phyloP scores from a whole-genome alignment of 2,113 vertebrate species.

The Sturnira hondurensis region DNA sequence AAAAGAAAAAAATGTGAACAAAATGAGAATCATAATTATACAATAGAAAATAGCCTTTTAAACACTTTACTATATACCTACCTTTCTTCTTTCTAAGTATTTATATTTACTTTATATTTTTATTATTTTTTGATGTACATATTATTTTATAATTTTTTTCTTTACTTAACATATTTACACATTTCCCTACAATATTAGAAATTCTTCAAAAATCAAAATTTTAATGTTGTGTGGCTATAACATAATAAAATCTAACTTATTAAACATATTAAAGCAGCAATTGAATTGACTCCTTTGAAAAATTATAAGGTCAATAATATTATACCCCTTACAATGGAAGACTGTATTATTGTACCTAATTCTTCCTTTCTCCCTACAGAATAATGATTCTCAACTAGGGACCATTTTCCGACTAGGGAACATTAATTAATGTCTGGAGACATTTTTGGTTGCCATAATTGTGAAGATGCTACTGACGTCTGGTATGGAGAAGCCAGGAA shows the following conservation, averaged over 20 bases:
- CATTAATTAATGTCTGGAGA: neutral
- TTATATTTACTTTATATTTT: neutral
- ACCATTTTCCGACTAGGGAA: neutral
- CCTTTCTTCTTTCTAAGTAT: neutral
- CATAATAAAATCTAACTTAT: neutral
- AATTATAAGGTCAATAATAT: neutral
- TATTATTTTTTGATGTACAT: neutral
- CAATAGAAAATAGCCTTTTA: neutral
- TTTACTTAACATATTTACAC: neutral
- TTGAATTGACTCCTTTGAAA: neutral
- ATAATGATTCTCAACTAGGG: neutral
- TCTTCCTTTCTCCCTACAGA: neutral
- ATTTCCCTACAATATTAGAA: neutral
- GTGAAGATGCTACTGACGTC: neutral
- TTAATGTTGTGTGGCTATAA: neutral
- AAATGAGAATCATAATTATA: slow-evolving; percentile 18
- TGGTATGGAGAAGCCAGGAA: neutral
- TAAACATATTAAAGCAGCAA: neutral
- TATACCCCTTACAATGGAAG: neutral
- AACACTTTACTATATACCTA: neutral
- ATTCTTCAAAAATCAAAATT: neutral
- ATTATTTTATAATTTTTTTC: neutral
- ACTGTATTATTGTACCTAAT: neutral
- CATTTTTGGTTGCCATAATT: neutral
- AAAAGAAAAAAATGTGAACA: neutral